Evolutionary conservation across 2,888 invertebrate genomes (phyloP), one percentile per base, ranked within the genome.

Genomic region (Yponomeuta plumbellus): DNA sequence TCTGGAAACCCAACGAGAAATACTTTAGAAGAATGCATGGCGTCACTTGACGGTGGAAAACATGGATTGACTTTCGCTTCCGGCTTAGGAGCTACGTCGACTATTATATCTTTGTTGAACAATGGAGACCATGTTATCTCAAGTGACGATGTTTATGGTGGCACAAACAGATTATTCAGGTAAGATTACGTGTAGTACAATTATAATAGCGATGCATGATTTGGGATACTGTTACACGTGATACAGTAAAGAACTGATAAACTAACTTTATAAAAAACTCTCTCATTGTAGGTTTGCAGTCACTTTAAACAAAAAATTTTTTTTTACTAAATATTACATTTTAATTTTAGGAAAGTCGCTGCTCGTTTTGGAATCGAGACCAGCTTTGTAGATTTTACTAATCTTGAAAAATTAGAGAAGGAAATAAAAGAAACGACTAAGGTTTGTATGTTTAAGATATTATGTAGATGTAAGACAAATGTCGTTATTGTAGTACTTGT

Each of bases 121-220:
- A 75, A 91, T 69, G 99, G 99, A 0, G 99, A 99, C 80, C 98
- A 99, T 79, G 92, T 99, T 13, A 84, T 99, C 61, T 94, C 96
- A 75, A 95, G 96, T 69, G 97, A 99, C 82, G 99, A 99, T 85
- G 92, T 99, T 4, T 99, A 99, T 78, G 99, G 99, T 66, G 99
- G 99, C 23, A 97, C 97, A 0, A 96, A 96, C 77, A 93, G 98
- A 73, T 79, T 95, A 59, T 88, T 94, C 70, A 90, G 90, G 84
- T 92, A 87, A 72, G 69, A 68, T 58, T 11, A 44, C 3, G 34
- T 8, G 34, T 34, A 34, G 8, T 34, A 34, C 34, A 34, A 34
- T 34, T 34, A 34, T 10, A 34, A 34, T 34, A 34, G 34, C 34
- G 34, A 8, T 34, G 34, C 34, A 6, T 8, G 8, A 34, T 34